A percentile compares a stretch with the other conserved stretches of the same genome.
These are phyloP conservation scores for Hypotaenidia philippensis DNA, from an alignment of 2,797 vertebrate species.

Conservation along the genomic window DNA sequence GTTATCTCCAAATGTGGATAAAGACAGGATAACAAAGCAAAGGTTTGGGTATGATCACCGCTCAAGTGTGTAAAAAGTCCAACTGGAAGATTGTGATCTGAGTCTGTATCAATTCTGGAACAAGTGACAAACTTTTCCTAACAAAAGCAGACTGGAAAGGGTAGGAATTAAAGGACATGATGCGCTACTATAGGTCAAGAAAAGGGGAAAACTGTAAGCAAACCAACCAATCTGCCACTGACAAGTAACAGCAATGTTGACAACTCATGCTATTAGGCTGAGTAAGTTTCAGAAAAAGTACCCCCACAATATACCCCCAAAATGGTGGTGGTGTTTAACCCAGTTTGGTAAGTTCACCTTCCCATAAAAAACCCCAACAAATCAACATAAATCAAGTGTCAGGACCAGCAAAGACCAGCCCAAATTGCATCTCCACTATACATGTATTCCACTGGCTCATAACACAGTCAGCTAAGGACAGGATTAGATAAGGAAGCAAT, in stretches of 20 bases:
- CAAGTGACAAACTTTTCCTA: background rate
- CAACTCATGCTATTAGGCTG: background rate
- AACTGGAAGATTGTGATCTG: background rate
- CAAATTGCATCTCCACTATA: background rate
- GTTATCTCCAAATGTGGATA: background rate
- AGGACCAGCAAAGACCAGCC: background rate
- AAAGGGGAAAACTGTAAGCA: background rate
- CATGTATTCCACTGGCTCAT: background rate
- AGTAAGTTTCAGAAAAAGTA: background rate
- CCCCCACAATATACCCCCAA: background rate
- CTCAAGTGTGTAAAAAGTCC: background rate
- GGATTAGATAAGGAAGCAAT: conserved; percentile 12
- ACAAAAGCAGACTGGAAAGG: background rate
- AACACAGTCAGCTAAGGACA: background rate
- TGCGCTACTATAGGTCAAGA: background rate
- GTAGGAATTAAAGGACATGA: background rate
- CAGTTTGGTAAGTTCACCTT: background rate
- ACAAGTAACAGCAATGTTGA: background rate
- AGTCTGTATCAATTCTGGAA: background rate
- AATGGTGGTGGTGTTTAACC: no score
- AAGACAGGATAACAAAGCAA: background rate
- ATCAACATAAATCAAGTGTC: background rate
- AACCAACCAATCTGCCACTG: background rate
- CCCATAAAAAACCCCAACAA: background rate
- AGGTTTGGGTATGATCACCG: background rate